phyloP scores from a whole-genome alignment of 2,888 invertebrate genomes.

The Anagyrus pseudococci region DNA sequence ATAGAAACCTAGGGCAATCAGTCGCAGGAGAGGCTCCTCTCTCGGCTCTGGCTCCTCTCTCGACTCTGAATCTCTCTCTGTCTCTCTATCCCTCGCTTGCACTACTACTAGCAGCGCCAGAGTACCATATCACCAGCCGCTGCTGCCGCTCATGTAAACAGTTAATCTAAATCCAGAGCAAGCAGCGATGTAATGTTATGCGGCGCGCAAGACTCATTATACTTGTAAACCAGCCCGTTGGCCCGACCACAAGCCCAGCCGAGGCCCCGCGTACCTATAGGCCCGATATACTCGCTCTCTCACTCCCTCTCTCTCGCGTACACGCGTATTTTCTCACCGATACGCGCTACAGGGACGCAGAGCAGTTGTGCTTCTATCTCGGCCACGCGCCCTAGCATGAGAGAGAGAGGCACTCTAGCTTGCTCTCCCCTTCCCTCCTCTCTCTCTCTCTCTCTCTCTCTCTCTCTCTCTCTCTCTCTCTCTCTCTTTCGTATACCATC shows the following conservation, averaged over 20 bases:
- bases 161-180: slow-evolving; percentile 62
- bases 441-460: no score
- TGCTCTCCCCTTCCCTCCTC: no score
- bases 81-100: slow-evolving; percentile 30
- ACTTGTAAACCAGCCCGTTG: slow-evolving; percentile 61
- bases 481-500: no score
- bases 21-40: not conserved
- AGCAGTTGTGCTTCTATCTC: slow-evolving; percentile 14
- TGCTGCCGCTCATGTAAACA: slow-evolving; percentile 57
- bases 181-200: slow-evolving; percentile 57
- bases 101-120: not conserved
- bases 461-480: no score
- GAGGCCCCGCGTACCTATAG: slow-evolving; percentile 16
- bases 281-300: slow-evolving; percentile 9
- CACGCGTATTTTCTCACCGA: slow-evolving; percentile 34
- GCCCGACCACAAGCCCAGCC: slow-evolving; percentile 51
- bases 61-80: slow-evolving; percentile 16
- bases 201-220: slow-evolving; percentile 59
- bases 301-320: slow-evolving; percentile 6
- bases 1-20: no score
- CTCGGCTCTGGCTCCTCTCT: slow-evolving; percentile 28
- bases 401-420: no score
- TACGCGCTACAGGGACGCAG: slow-evolving; percentile 6
- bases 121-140: no score
- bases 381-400: not conserved